A percentile compares a stretch with the other conserved stretches of the same genome.
Conservation (phyloP, 2,797 vertebrate genomes). For the Eulemur mongoz region DNA sequence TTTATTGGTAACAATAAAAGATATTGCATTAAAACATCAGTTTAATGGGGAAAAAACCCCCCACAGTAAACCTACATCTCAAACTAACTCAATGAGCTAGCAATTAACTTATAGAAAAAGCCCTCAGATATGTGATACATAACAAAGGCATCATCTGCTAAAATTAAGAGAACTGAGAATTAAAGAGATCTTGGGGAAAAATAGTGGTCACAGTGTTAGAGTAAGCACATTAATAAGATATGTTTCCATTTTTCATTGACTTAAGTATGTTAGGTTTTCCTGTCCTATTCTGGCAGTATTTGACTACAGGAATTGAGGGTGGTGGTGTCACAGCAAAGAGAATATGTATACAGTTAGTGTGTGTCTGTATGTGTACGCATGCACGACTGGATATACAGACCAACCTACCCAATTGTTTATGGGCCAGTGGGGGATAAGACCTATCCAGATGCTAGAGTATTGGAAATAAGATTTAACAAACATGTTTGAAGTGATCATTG, state of each 20-base stretch:
- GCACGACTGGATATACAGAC: neutral
- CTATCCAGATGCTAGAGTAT: neutral
- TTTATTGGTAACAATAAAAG: conserved; percentile 21
- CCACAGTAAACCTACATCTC: neutral
- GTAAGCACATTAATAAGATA: neutral
- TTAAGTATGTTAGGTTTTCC: neutral
- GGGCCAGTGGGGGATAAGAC: neutral
- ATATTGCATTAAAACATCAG: neutral
- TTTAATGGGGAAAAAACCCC: neutral
- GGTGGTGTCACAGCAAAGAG: neutral
- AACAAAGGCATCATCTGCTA: neutral
- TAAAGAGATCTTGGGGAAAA: neutral
- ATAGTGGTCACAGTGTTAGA: neutral
- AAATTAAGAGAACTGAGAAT: neutral
- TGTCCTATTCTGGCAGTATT: neutral
- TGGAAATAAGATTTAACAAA: neutral
- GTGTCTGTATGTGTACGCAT: neutral
- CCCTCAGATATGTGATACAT: neutral
- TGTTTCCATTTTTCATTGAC: neutral
- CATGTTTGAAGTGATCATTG: neutral
- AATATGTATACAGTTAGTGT: neutral
- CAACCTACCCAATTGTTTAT: neutral
- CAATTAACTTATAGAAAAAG: neutral
- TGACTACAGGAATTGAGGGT: neutral
- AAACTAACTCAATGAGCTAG: neutral